Percentiles rank a stretch among this genome's conserved stretches.
Conservation (phyloP, 2,113 vertebrate genomes). For the Terrapene triunguis region DNA sequence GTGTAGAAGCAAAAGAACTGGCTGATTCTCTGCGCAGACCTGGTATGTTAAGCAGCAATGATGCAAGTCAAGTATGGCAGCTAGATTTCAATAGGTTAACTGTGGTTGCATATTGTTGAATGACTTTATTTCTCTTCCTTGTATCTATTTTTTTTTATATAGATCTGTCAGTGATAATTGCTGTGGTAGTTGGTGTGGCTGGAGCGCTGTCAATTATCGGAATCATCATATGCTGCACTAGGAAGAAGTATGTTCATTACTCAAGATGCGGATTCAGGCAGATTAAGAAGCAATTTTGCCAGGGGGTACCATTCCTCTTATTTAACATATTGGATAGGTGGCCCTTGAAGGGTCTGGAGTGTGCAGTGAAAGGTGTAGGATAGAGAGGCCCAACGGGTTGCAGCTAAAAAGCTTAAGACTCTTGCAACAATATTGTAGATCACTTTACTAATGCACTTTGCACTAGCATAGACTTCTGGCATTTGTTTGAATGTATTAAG, state of each 20-base stretch:
- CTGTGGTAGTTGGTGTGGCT: constrained; percentile 77
- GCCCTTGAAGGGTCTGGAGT: not conserved
- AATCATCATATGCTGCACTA: constrained; percentile 78
- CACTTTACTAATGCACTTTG: not conserved
- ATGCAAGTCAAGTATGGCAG: not conserved
- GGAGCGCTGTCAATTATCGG: constrained; percentile 77
- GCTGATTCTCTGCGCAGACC: not conserved
- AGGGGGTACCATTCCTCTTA: not conserved
- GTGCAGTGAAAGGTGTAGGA: not conserved
- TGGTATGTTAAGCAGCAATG: not conserved
- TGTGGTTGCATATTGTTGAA: fast-evolving
- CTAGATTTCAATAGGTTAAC: not conserved
- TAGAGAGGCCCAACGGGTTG: fast-evolving
- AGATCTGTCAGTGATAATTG: constrained; percentile 80
- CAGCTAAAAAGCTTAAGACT: not conserved
- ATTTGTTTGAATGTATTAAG: not conserved
- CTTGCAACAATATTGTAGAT: not conserved
- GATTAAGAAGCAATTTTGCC: not conserved
- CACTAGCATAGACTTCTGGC: not conserved
- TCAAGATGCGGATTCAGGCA: not conserved
- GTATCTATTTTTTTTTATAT: constrained; percentile 51
- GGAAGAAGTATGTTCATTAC: constrained; percentile 83
- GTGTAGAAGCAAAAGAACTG: constrained; percentile 11
- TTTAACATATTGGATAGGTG: fast-evolving
- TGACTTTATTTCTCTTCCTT: not conserved